These are phyloP conservation scores for Buathra laborator DNA, from an alignment of 2,888 invertebrate genomes.

Conservation along the genomic window DNA sequence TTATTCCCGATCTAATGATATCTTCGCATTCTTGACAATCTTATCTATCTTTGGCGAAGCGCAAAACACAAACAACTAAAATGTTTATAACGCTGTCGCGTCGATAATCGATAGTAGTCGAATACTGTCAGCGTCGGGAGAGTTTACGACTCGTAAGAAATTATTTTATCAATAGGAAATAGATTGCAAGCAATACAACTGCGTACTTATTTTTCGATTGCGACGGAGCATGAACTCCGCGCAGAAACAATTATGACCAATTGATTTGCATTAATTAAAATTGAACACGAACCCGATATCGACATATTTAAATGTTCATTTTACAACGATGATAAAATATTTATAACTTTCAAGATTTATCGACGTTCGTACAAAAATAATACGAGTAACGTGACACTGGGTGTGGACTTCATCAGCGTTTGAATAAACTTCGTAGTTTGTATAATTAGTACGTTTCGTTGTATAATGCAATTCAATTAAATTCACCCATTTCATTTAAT, in stretches of 20 bases:
- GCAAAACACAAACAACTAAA: neutral
- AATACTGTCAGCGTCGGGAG: no score
- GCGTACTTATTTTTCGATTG: no score
- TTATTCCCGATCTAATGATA: slow-evolving; percentile 4
- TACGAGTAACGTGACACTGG: slow-evolving; percentile 18
- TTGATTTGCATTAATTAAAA: no score
- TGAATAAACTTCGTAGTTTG: neutral
- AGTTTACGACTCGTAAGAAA: no score
- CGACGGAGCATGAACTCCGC: no score
- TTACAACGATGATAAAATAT: no score
- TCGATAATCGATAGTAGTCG: neutral
- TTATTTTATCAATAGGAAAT: no score
- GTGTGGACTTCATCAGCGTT: neutral
- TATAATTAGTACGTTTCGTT: neutral
- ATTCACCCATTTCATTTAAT: slow-evolving; percentile 31
- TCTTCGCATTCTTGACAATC: slow-evolving; percentile 2
- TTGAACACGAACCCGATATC: no score
- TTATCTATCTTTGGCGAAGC: slow-evolving; percentile 10
- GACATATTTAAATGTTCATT: neutral
- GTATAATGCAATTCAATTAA: slow-evolving; percentile 33
- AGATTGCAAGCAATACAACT: no score
- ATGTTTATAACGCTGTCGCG: neutral
- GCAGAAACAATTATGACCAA: no score
- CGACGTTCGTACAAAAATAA: slow-evolving; percentile 6
- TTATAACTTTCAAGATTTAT: neutral